Evolutionary conservation across 2,888 invertebrate genomes (phyloP), one percentile per base, ranked within the genome.

Genomic region (Drosophila mayaguana): DNA sequence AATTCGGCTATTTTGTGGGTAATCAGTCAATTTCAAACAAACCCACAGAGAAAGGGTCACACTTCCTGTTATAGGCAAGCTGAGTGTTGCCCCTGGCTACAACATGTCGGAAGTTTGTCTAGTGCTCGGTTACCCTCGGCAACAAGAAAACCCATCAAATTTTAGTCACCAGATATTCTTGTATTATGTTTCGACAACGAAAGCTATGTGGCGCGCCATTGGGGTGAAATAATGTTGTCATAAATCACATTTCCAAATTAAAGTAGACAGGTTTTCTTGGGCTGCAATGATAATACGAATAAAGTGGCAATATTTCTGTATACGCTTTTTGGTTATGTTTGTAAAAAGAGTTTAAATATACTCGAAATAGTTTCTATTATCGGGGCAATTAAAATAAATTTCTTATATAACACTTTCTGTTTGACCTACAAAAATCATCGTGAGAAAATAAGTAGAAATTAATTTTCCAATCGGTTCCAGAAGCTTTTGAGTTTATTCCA

Each of bases 21-120:
- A 89, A 91, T 91, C 91, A 86, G 86, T 91, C 91, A 91, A 88
- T 88, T 89, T 88, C 78, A 88, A 65, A 50, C 72, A 71, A 80
- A 60, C 61, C 56, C 60, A 60, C 67, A 53, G 50, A 25, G 81
- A 78, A 70, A 67, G 88, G 86, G 78, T 86, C 74, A 51, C 40
- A 66, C 63, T 38, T 55, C 54, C 54, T 40, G 54, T 40, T 54
- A 54, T 40, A n/a, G 38, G 14, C n/a, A 36, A 25, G 34, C 42
- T 38, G 32, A 16, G 18, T 38, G 32, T 62, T 40, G 9, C 66
- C 78, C 59, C 3, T 50, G 69, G 67, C 62, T 65, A 78, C 53
- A 55, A 59, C 66, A 22, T 72, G 54, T 67, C 70, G 87, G 83
- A 83, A 83, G 69, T 83, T 81, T 76, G 71, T 74, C 72, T 83